phyloP scores from a whole-genome alignment of 2,797 vertebrate genomes.

The Fratercula arctica region DNA sequence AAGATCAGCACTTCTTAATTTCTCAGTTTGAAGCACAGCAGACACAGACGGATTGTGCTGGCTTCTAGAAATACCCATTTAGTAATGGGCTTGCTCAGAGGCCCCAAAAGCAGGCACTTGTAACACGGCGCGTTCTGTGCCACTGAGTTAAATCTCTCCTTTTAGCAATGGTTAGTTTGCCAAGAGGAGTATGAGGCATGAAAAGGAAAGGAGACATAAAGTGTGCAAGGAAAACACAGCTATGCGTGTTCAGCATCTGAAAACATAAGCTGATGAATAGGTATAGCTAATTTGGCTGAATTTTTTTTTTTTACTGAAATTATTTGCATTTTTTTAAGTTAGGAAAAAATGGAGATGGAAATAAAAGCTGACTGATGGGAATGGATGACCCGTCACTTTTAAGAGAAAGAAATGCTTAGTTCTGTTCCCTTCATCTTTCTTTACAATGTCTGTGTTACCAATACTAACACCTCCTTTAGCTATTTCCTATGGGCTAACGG shows the following conservation, averaged over 20 bases:
- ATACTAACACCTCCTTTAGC: neutral
- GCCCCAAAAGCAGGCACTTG: neutral
- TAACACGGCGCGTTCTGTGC: neutral
- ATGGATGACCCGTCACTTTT: neutral
- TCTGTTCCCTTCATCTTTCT: conserved; percentile 7
- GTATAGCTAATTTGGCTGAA: neutral
- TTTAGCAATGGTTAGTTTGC: neutral
- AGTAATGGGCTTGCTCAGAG: neutral
- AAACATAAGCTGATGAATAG: neutral
- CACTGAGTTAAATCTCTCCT: conserved; percentile 10
- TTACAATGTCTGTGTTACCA: neutral
- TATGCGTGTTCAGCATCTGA: neutral
- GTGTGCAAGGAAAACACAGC: neutral
- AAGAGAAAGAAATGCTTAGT: neutral
- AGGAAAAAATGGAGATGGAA: neutral
- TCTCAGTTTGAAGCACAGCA: neutral
- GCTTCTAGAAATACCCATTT: neutral
- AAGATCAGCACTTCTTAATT: neutral
- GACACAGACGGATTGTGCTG: neutral
- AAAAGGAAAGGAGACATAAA: neutral
- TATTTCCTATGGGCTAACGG: neutral
- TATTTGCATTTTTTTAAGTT: neutral
- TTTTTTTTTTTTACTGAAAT: neutral
- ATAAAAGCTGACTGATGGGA: neutral
- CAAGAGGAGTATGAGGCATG: neutral